Percentiles rank a stretch among this genome's conserved stretches.
Evolutionary conservation across 2,113 vertebrate genomes (phyloP).

Genomic region (Barbus barbus): DNA sequence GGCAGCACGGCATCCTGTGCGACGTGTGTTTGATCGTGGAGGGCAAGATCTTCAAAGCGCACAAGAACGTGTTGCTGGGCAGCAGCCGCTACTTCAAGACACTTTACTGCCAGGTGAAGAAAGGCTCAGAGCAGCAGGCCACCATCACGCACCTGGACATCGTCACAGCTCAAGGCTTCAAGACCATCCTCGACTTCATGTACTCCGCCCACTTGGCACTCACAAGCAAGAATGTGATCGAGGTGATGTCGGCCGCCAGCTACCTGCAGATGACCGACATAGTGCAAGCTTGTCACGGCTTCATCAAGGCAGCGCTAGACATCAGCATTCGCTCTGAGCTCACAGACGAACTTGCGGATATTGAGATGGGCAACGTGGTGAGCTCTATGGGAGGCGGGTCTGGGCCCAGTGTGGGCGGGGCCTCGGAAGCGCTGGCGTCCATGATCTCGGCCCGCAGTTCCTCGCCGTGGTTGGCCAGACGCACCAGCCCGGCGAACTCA

Average conservation of each 20-base stretch:
- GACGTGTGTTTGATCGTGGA: conserved; percentile 95
- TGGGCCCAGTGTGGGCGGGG: conserved; percentile 69
- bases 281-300: conserved; percentile 95
- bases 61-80: conserved; percentile 95
- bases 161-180: conserved; percentile 95
- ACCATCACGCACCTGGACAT: conserved; percentile 97
- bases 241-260: conserved; percentile 98
- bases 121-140: conserved; percentile 89
- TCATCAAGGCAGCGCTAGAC: conserved; percentile 96
- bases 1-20: conserved; percentile 95
- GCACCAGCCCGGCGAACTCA: conserved; percentile 92
- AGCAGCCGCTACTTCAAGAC: conserved; percentile 99
- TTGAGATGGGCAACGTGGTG: conserved; percentile 82
- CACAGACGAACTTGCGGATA: conserved; percentile 87
- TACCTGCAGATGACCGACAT: conserved; percentile 99
- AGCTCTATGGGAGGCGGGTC: conserved; percentile 71
- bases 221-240: conserved; percentile 96
- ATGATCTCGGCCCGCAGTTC: conserved; percentile 95
- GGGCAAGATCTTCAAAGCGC: conserved; percentile 96
- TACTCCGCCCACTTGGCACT: conserved; percentile 95
- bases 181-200: conserved; percentile 99
- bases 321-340: conserved; percentile 96
- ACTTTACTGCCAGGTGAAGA: conserved; percentile 97
- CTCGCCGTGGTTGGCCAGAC: conserved; percentile 91
- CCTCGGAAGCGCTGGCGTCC: conserved; percentile 86